Percentiles rank a stretch among this genome's conserved stretches.
phyloP scores from a whole-genome alignment of 2,797 vertebrate genomes.

The Manis javanica region DNA sequence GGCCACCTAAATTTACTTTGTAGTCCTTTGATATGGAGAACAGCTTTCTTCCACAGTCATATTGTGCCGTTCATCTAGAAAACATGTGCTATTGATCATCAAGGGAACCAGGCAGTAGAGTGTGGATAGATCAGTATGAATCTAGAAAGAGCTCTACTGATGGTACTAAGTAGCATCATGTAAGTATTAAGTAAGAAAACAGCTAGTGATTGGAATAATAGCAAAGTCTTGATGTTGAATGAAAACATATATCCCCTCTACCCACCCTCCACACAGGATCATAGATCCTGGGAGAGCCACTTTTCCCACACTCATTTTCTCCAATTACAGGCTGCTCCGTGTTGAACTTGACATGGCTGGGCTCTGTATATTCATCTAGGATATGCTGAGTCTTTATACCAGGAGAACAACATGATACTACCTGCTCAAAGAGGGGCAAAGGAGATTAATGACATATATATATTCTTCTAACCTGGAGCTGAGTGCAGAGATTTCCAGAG shows the following conservation, averaged over 20 bases:
- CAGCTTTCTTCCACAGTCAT: background rate
- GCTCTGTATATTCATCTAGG: background rate
- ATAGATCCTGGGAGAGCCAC: background rate
- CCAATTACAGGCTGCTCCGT: background rate
- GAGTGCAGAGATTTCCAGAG: constrained; percentile 5
- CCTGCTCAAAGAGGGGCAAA: background rate
- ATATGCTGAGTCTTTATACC: background rate
- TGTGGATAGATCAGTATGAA: background rate
- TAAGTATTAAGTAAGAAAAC: background rate
- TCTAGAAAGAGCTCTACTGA: background rate
- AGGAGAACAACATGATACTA: background rate
- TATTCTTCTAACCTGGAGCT: background rate
- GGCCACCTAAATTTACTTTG: background rate
- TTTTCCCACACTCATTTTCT: background rate
- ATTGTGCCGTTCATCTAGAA: background rate
- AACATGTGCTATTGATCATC: background rate
- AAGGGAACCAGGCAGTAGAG: background rate
- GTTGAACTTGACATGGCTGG: background rate
- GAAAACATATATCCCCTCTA: background rate
- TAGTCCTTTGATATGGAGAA: background rate
- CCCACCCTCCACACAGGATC: background rate
- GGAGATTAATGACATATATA: background rate
- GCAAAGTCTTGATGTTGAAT: constrained; percentile 39
- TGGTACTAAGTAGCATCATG: background rate
- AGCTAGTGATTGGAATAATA: background rate